Conservation (phyloP, 2,888 invertebrate genomes). For the Aelia acuminata region DNA sequence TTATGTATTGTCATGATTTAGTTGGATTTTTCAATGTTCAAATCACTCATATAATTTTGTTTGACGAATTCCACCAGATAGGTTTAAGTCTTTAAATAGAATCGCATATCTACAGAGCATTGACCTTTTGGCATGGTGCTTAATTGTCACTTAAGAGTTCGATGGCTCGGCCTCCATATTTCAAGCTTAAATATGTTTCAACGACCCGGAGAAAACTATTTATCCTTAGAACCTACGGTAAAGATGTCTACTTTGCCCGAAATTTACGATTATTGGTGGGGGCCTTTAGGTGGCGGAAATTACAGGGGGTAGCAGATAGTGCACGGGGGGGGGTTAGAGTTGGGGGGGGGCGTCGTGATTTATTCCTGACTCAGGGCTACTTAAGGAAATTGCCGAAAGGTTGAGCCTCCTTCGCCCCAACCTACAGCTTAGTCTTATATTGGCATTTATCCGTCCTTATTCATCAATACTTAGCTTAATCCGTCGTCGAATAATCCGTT, state of each 20-base stretch:
- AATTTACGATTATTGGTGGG: background rate
- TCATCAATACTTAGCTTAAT: background rate
- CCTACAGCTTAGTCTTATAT: background rate
- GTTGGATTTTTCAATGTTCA: too few species aligned
- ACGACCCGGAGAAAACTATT: background rate
- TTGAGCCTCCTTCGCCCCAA: background rate
- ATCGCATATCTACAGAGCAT: too few species aligned
- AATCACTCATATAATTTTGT: too few species aligned
- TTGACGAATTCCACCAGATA: too few species aligned
- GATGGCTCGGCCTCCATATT: background rate
- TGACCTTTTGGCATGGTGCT: background rate
- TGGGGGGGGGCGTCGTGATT: background rate
- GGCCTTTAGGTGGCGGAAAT: background rate
- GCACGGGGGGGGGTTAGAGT: background rate
- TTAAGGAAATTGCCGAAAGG: slow-evolving; percentile 30
- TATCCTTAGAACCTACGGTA: background rate
- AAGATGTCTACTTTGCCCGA: background rate
- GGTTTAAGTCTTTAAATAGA: too few species aligned
- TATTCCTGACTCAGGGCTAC: slow-evolving; percentile 13
- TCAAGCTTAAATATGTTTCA: background rate
- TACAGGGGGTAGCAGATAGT: background rate
- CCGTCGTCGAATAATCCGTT: too few species aligned
- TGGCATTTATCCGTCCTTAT: background rate
- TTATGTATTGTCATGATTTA: too few species aligned
- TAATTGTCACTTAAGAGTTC: background rate